Base-by-base conservation (phyloP, 2,113 vertebrate species). In the Saccopteryx bilineata region DNA sequence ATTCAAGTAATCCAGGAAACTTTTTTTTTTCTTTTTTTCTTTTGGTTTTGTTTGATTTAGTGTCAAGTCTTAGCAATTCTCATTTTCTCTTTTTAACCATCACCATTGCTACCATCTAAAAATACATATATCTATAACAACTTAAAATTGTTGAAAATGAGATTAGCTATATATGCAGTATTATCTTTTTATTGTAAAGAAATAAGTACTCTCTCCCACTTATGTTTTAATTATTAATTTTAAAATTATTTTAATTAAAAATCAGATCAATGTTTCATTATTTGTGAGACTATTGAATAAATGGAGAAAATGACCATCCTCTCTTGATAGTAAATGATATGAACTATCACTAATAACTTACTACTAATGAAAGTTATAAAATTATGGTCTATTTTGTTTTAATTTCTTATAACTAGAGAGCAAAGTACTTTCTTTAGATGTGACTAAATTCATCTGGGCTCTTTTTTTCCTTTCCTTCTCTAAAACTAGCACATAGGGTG, bases 201-300 rank as follows among this genome's bases (percentile, higher is more conserved):
- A 79, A 72, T 48, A 60, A 28, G 5, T 61, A 87, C 50, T 28
- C 2, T 66, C 11, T 92, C 66, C 26, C 72, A 68, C 9, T 84
- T 21, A 63, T 63, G 28, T 10, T 87, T 92, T 54, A 23, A 69
- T 90, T 66, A 48, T 94, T 63, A 56, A 48, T 82, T 86, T 88
- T 75, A 56, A 93, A 88, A 33, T 65, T 63, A 33, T 79, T 66
- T 83, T 68, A 68, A 68, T 93, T 84, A 86, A 86, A 82, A 80
- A 10, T 82, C 9, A 28, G 86, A 33, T 19, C 23, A 74, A 46
- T 74, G 68, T 50, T 92, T 93, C 31, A 96, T 91, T 89, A 86
- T 79, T 68, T 63, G 10, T 60, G 48, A 74, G 9, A n/a, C 2
- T 58, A 46, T 17, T 61, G 17, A 79, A 54, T 21, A 65, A 48